These are phyloP conservation scores for Asobara japonica DNA, from an alignment of 1,140 invertebrate genomes.

Conservation along the genomic window DNA sequence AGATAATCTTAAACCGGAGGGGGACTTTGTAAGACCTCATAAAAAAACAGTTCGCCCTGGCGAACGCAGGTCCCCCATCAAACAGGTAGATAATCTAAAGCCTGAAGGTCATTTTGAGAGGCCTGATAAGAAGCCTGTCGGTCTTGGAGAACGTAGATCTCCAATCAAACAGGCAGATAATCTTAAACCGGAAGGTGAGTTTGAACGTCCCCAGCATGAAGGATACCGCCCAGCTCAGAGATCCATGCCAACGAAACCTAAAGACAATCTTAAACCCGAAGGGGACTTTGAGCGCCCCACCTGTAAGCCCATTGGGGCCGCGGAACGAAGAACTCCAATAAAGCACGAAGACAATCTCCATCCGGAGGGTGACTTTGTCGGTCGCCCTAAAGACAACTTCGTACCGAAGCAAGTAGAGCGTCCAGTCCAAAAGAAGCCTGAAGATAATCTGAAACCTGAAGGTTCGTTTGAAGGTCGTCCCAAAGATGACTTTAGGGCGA, in stretches of 20 bases:
- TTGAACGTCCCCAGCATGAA: too few relatives aligned
- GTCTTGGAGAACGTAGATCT: slow-evolving; percentile 66
- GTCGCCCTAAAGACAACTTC: slow-evolving; percentile 46
- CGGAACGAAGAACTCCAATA: slow-evolving; percentile 48
- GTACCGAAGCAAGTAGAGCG: slow-evolving; percentile 62
- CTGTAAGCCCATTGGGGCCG: slow-evolving; percentile 42
- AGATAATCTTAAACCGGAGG: slow-evolving; percentile 70
- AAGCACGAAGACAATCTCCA: slow-evolving; percentile 67
- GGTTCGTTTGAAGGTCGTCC: slow-evolving; percentile 64
- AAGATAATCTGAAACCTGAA: slow-evolving; percentile 67
- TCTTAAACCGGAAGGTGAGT: slow-evolving; percentile 67
- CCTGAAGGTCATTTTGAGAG: slow-evolving; percentile 70
- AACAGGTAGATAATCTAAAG: slow-evolving; percentile 68
- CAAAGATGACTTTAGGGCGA: slow-evolving; percentile 35
- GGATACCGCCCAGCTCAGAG: too few relatives aligned
- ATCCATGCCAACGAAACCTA: too few relatives aligned
- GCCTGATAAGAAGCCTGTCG: slow-evolving; percentile 61
- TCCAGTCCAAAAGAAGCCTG: slow-evolving; percentile 69
- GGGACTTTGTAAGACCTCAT: slow-evolving; percentile 59
- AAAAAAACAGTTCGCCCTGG: slow-evolving; percentile 44
- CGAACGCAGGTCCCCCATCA: slow-evolving; percentile 55
- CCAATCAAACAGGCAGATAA: slow-evolving; percentile 68
- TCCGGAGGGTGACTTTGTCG: slow-evolving; percentile 69
- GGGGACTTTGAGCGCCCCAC: slow-evolving; percentile 61
- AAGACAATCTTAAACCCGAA: slow-evolving; percentile 70